Conservation (phyloP, 2,888 invertebrate species). For the Ptilodon capucinus region DNA sequence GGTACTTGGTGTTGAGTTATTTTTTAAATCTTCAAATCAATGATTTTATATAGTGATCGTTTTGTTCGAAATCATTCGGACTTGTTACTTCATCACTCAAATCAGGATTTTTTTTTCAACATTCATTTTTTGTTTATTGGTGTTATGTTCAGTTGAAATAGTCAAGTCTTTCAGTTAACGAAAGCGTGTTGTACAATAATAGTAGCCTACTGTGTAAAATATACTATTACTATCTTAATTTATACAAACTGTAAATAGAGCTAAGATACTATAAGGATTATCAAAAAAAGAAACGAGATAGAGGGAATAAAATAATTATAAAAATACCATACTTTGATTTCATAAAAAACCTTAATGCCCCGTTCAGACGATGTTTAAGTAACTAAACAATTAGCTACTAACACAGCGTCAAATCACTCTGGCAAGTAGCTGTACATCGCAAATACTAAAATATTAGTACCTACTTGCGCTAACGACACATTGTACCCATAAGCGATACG, state of each 20-base stretch:
- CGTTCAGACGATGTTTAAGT: too few species aligned
- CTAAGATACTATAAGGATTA: constrained; percentile 76
- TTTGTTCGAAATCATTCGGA: constrained; percentile 57
- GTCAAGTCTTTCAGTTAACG: constrained; percentile 71
- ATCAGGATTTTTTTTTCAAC: constrained; percentile 39
- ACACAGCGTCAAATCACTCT: too few species aligned
- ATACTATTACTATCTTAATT: constrained; percentile 75
- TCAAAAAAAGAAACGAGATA: constrained; percentile 77
- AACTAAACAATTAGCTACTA: too few species aligned
- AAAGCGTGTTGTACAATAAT: constrained; percentile 78
- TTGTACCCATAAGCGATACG: too few species aligned
- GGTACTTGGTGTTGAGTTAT: constrained; percentile 77
- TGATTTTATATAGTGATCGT: constrained; percentile 42
- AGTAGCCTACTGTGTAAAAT: constrained; percentile 74
- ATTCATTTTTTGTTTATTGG: constrained; percentile 32
- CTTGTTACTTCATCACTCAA: constrained; percentile 35
- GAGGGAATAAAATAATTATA: constrained; percentile 77
- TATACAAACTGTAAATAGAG: constrained; percentile 81
- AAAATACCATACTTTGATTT: constrained; percentile 56
- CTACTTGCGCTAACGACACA: too few species aligned
- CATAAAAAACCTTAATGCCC: background rate
- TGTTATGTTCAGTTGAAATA: constrained; percentile 41
- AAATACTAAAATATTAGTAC: too few species aligned
- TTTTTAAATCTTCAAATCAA: constrained; percentile 60
- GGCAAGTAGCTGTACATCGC: too few species aligned